A percentile compares a stretch with the other conserved stretches of the same genome.
Evolutionary conservation across 2,888 invertebrate species (phyloP).

Genomic region (Lithophane leautieri): DNA sequence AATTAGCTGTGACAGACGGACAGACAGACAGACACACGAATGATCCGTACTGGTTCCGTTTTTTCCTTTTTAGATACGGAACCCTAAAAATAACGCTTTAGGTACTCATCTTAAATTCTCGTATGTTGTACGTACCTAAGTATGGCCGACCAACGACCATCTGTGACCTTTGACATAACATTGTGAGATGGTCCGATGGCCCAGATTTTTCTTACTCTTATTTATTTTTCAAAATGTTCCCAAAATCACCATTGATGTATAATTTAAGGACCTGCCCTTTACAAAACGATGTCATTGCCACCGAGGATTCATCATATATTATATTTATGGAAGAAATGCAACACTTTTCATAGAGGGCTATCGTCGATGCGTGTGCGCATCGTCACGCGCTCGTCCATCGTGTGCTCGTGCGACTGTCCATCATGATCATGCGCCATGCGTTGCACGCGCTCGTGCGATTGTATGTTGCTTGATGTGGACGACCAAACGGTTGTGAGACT

Average conservation of each 20-base stretch:
- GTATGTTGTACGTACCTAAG: too few relatives aligned
- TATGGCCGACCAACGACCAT: constrained; percentile 2
- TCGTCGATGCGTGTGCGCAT: constrained; percentile 47
- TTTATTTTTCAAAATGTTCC: constrained; percentile 16
- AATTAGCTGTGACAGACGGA: too few relatives aligned
- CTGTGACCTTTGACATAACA: constrained; percentile 8
- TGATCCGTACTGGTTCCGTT: too few relatives aligned
- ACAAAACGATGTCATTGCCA: constrained; percentile 53
- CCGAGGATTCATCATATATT: neutral
- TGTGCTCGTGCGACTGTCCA: constrained; percentile 27
- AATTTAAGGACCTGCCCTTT: constrained; percentile 43
- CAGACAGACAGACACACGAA: too few relatives aligned
- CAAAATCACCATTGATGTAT: neutral
- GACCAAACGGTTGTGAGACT: neutral
- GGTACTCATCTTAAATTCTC: neutral
- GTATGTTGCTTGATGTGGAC: neutral
- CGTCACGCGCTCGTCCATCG: constrained; percentile 40
- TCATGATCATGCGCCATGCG: constrained; percentile 38
- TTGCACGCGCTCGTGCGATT: constrained; percentile 11
- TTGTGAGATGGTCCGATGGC: constrained; percentile 6
- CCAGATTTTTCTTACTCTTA: constrained; percentile 13
- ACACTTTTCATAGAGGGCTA: constrained; percentile 44
- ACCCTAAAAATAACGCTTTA: too few relatives aligned
- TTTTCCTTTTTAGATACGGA: too few relatives aligned
- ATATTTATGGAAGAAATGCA: constrained; percentile 27